Evolutionary conservation across 2,797 vertebrate species (phyloP).

Genomic region (Pitangus sulphuratus): DNA sequence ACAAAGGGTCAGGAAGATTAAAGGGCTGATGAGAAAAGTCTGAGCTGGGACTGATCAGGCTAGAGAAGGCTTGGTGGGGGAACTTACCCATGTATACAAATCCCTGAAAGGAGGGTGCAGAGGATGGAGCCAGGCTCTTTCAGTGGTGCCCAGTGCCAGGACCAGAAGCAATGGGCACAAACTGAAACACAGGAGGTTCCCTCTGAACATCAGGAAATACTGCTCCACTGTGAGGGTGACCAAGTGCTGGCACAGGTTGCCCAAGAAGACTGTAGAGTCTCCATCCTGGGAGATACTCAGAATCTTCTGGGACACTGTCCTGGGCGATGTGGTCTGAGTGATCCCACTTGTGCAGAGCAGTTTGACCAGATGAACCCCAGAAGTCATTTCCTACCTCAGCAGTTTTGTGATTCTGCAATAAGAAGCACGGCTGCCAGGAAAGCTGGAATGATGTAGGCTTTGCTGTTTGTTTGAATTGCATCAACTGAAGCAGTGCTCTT

Average conservation of each 20-base stretch:
- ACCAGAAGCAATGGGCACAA: neutral
- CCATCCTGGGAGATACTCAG: accelerated
- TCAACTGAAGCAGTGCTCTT: neutral
- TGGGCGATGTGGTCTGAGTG: neutral
- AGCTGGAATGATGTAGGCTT: neutral
- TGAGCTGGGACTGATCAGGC: neutral
- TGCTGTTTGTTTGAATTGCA: neutral
- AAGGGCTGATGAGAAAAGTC: neutral
- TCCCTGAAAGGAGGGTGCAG: neutral
- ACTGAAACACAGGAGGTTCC: neutral
- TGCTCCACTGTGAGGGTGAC: neutral
- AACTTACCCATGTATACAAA: neutral
- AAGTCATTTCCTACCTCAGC: neutral
- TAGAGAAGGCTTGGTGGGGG: neutral
- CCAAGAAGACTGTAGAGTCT: neutral
- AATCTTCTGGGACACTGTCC: accelerated
- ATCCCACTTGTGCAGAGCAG: neutral
- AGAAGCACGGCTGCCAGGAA: neutral
- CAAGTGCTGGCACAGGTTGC: neutral
- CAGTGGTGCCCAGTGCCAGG: neutral
- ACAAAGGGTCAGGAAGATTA: neutral
- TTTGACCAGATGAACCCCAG: neutral
- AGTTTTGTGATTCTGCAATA: neutral
- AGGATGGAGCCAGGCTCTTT: neutral
- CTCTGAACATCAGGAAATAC: neutral